A percentile compares a stretch with the other conserved stretches of the same genome.
Evolutionary conservation across 1,140 invertebrate species (phyloP).

Genomic region (Drosophila tristis): DNA sequence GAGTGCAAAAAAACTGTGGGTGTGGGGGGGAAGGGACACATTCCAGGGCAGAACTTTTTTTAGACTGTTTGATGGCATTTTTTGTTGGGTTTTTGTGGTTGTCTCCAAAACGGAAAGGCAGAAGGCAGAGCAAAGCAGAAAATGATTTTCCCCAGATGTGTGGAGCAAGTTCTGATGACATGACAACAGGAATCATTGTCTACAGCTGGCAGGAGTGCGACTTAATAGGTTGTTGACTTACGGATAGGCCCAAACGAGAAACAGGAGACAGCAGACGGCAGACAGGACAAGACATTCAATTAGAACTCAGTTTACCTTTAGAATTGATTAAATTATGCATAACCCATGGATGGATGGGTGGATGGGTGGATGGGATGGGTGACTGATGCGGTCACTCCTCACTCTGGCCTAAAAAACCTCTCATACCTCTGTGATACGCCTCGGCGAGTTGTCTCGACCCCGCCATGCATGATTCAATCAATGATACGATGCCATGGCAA

Average conservation of each 20-base stretch:
- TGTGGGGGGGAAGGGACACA: slow-evolving; percentile 31
- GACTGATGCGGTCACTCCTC: slow-evolving; percentile 6
- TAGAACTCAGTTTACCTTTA: slow-evolving; percentile 18
- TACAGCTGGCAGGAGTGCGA: slow-evolving; percentile 48
- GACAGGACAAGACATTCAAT: slow-evolving; percentile 35
- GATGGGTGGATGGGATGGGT: slow-evolving; percentile 8
- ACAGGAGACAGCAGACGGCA: not conserved
- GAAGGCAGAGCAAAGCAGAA: slow-evolving; percentile 9
- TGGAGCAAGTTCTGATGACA: slow-evolving; percentile 56
- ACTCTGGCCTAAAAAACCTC: slow-evolving; percentile 27
- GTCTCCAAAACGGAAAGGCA: slow-evolving; percentile 10
- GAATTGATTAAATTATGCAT: slow-evolving; percentile 37
- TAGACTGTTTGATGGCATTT: slow-evolving; percentile 54
- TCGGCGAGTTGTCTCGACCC: slow-evolving; percentile 6
- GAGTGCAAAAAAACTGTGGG: not conserved
- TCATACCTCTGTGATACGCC: not conserved
- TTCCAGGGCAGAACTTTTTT: slow-evolving; percentile 58
- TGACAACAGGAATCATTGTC: slow-evolving; percentile 68
- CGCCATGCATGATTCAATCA: slow-evolving; percentile 54
- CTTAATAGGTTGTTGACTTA: slow-evolving; percentile 66
- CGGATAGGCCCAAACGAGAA: slow-evolving; percentile 25
- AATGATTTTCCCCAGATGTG: slow-evolving; percentile 35
- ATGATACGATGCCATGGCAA: slow-evolving; percentile 44
- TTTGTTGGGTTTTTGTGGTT: slow-evolving; percentile 39
- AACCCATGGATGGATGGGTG: not conserved